Conservation (phyloP, 1,140 invertebrate genomes). For the Hylaeus anthracinus region DNA sequence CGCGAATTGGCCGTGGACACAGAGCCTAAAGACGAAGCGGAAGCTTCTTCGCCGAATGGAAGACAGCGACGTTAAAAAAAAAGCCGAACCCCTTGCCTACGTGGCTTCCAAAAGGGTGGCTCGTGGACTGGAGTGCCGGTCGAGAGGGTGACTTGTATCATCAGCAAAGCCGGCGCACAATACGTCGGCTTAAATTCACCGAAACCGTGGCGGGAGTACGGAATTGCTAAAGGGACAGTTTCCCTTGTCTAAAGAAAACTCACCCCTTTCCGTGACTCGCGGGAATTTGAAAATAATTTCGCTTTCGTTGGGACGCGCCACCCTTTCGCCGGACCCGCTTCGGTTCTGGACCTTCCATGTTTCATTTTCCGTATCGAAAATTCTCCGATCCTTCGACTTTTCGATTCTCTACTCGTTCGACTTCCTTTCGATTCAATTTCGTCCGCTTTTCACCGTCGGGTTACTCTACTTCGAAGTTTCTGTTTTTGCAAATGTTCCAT, state of each 20-base stretch:
- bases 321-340: not conserved
- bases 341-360: not conserved
- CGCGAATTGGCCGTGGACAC: no score
- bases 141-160: conserved; percentile 48
- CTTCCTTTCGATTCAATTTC: no score
- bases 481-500: not conserved
- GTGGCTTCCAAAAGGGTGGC: conserved; percentile 54
- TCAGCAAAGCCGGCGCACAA: conserved; percentile 36
- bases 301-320: not conserved
- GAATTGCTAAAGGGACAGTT: conserved; percentile 20
- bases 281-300: conserved; percentile 26
- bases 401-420: not conserved
- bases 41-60: conserved; percentile 18
- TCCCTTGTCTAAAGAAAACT: conserved; percentile 18
- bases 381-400: not conserved
- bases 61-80: conserved; percentile 24
- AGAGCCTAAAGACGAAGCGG: not conserved
- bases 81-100: conserved; percentile 50
- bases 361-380: no score
- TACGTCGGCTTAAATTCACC: conserved; percentile 34
- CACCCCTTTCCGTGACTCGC: not conserved
- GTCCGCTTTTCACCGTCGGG: not conserved
- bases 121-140: conserved; percentile 49
- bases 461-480: not conserved
- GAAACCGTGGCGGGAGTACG: conserved; percentile 17